Evolutionary conservation across 2,888 invertebrate genomes (phyloP).

Genomic region (Oegoconia quadripuncta): DNA sequence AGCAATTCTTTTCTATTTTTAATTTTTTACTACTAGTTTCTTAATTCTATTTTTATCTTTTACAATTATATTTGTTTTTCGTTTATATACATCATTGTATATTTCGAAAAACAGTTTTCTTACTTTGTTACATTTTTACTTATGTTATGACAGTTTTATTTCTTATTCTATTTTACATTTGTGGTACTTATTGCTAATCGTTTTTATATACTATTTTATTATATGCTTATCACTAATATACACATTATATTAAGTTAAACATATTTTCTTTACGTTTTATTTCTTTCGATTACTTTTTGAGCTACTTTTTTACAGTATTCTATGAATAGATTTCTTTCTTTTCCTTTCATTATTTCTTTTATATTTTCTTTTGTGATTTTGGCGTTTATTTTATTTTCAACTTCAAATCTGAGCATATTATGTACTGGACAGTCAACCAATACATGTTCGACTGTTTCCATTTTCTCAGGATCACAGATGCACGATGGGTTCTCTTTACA

Average conservation of each 20-base stretch:
- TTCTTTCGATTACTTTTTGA: not conserved
- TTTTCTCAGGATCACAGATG: not conserved
- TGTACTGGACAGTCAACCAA: not conserved
- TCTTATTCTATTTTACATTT: not conserved
- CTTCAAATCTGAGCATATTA: not conserved
- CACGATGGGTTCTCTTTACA: constrained; percentile 3
- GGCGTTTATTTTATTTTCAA: not conserved
- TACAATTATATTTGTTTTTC: no score
- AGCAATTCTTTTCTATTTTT: no score
- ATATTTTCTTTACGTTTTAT: no score
- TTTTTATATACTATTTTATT: not conserved
- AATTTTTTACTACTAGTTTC: no score
- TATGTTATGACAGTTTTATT: not conserved
- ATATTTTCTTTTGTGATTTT: not conserved
- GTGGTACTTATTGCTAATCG: not conserved
- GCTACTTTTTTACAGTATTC: not conserved
- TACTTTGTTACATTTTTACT: no score
- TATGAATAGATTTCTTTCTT: not conserved
- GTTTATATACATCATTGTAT: no score
- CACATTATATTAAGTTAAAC: not conserved
- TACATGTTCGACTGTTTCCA: not conserved
- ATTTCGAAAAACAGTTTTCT: no score
- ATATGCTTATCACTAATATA: constrained; percentile 1
- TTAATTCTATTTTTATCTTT: no score
- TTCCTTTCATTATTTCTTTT: not conserved